Evolutionary conservation across 2,888 invertebrate species (phyloP), one percentile per base, ranked within the genome.

Genomic region (Endomychus coccineus): DNA sequence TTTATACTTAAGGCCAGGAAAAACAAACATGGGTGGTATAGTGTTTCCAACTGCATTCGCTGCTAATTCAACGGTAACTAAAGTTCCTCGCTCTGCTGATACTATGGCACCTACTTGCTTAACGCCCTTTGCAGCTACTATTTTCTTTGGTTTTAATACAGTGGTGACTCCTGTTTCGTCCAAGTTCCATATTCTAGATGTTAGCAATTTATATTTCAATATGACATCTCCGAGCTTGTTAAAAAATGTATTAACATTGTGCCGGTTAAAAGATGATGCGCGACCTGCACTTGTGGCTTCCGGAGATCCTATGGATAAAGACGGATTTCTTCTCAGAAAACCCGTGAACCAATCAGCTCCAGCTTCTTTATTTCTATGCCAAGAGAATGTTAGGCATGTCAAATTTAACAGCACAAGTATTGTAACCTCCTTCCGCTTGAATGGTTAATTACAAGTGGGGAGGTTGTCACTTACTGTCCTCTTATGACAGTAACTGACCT

Each of bases 11-110:
- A 3, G 47, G 24, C 3, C 51, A 34, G 7, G 53, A 54, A 3
- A 58, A 9, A 37, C 40, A 39, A 60, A 55, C 50, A 54, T 48
- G 6, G 45, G 49, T 13, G 39, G 56, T 42, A 43, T 46, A 2
- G 45, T 40, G n/a, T 48, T 37, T 27, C 51, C 50, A 5, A 27
- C 13, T 19, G 51, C 53, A 43, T 28, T 49, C 2, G 41, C 43
- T 16, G 49, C 46, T 13, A 43, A 9, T 27, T 39, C 34, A 2
- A 51, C 37, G 21, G 50, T 47, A 16, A 51, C 48, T 27, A 46
- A 40, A 19, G 38, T 46, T 10, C 44, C 48, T 14, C 48, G 16
- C 32, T 47, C 48, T 9, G 35, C 43, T 6, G 45, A 45, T 11
- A 27, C 16, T 19, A 38, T 27, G 6, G 41, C 34, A 4, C 56